Evolutionary conservation across 1,140 invertebrate species (phyloP).

Genomic region (Drosophila hydei): DNA sequence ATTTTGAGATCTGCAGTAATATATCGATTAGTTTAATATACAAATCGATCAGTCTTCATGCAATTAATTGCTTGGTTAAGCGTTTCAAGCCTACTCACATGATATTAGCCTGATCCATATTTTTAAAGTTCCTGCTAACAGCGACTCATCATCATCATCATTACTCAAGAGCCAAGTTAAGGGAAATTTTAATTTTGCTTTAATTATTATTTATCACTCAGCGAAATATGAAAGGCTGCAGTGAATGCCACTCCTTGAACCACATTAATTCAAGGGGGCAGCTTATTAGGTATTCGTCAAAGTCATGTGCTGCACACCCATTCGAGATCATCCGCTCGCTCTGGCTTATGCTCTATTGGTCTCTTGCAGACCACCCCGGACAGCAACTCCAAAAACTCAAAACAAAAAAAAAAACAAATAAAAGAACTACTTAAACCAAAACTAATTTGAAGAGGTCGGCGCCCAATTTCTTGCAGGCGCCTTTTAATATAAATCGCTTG

Average conservation of each 20-base stretch:
- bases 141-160: constrained; percentile 42
- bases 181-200: constrained; percentile 39
- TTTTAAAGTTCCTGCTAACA: constrained; percentile 10
- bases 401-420: neutral
- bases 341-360: constrained; percentile 36
- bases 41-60: no score
- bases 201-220: constrained; percentile 51
- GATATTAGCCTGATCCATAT: constrained; percentile 11
- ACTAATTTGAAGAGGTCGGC: constrained; percentile 55
- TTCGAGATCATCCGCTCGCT: constrained; percentile 14
- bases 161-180: constrained; percentile 13
- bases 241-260: constrained; percentile 51
- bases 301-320: constrained; percentile 47
- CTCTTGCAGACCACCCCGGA: constrained; percentile 6
- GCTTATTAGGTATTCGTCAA: constrained; percentile 33
- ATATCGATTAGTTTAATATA: no score
- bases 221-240: constrained; percentile 26
- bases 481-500: constrained; percentile 67
- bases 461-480: constrained; percentile 62
- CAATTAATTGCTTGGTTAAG: no score
- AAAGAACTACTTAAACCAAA: constrained; percentile 46
- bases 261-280: constrained; percentile 26
- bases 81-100: neutral
- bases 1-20: no score
- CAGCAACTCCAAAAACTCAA: neutral